Conservation (phyloP, 2,888 invertebrate genomes). For the Rotaria socialis region DNA sequence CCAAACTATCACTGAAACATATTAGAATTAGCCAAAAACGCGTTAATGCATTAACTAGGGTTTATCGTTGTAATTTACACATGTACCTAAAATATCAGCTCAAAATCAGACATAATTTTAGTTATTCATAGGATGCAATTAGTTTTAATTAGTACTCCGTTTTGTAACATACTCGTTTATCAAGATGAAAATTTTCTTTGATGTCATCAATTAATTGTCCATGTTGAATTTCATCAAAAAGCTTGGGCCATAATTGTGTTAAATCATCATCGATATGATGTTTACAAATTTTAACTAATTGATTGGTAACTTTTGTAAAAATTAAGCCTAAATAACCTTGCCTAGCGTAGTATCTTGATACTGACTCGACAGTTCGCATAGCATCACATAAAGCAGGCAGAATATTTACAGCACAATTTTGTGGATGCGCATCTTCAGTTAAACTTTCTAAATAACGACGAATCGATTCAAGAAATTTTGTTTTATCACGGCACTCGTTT, state of each 20-base stretch:
- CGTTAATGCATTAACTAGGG: no score
- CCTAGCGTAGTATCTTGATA: conserved; percentile 57
- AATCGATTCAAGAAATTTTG: conserved; percentile 58
- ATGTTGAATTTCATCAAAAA: conserved; percentile 45
- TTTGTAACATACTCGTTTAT: background rate
- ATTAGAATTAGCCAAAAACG: no score
- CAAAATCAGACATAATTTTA: no score
- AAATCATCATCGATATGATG: conserved; percentile 55
- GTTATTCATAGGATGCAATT: no score
- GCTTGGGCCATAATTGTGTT: conserved; percentile 47
- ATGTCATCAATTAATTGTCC: background rate
- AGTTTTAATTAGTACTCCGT: background rate
- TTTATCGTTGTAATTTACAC: no score
- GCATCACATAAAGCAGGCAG: conserved; percentile 56
- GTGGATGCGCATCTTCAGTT: conserved; percentile 55
- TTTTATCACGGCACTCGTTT: conserved; percentile 60
- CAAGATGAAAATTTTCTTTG: conserved; percentile 13
- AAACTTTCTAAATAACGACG: conserved; percentile 56
- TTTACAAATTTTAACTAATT: conserved; percentile 57
- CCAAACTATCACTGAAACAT: no score
- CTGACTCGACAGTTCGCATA: conserved; percentile 58
- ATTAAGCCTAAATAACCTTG: conserved; percentile 57
- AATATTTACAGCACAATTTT: conserved; percentile 53
- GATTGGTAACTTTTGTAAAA: conserved; percentile 58
- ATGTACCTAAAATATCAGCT: no score